Evolutionary conservation across 2,888 invertebrate genomes (phyloP).

Genomic region (Oxycera nigricornis): DNA sequence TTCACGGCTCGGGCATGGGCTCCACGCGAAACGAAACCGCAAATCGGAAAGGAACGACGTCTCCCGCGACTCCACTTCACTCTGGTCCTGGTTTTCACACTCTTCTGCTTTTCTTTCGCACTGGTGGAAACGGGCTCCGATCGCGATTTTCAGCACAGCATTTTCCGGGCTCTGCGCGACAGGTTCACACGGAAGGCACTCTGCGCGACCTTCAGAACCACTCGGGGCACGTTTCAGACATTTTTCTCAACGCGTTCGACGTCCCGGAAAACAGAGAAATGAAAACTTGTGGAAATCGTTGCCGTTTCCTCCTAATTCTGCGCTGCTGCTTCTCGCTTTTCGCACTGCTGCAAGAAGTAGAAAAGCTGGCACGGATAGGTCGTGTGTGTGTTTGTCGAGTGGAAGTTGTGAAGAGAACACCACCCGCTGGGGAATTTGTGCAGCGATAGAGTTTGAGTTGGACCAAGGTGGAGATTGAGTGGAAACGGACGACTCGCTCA

Average conservation of each 20-base stretch:
- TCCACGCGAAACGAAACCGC: background rate
- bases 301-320: conserved; percentile 26
- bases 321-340: conserved; percentile 35
- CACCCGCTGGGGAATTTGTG: no score
- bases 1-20: background rate
- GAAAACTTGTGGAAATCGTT: conserved; percentile 31
- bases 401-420: no score
- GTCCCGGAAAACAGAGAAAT: conserved; percentile 20
- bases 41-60: conserved; percentile 3
- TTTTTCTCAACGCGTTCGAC: conserved; percentile 10
- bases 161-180: background rate
- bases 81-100: conserved; percentile 1
- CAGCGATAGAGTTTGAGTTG: no score
- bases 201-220: conserved; percentile 17
- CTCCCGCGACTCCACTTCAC: background rate
- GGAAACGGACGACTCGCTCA: no score
- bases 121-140: background rate
- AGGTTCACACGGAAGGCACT: background rate
- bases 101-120: background rate
- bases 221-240: background rate
- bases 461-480: no score
- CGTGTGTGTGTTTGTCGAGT: background rate
- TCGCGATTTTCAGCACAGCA: conserved; percentile 12
- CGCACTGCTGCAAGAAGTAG: conserved; percentile 36
- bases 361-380: conserved; percentile 18